Base-by-base conservation (phyloP, 2,888 invertebrate genomes). In the Acleris sparsana region DNA sequence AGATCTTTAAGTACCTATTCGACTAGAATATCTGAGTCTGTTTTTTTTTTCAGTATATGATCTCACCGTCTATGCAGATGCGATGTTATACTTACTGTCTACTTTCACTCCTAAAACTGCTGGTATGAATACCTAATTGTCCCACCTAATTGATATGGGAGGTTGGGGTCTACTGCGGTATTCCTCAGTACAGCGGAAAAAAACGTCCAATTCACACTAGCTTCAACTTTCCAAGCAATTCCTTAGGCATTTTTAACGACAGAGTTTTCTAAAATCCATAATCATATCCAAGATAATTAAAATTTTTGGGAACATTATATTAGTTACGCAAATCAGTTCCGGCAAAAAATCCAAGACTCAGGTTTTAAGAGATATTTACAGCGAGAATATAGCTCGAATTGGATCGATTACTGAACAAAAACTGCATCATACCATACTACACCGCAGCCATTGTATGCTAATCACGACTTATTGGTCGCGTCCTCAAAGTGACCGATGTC, bases 31-130 rank as follows among this genome's bases (percentile, higher is more conserved):
- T 66, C 61, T 66, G 61, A 46, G 46, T 57, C 56, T 52, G 56
- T 17, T 57, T 49, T 58, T 61, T 57, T 60, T 58, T 66, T 66
- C 46, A 53, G 71, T 73, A 73, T 73, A 73, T 73, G 49, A 60
- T 80, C 82, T 82, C 76, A 83, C 80, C 82, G 76, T 77, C 71
- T 74, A 75, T 43, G 75, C 72, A 75, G 77, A 77, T 79, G 73
- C 76, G 58, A 53, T 51, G 64, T 46, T 73, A 72, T 74, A 82
- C 81, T 80, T 83, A 85, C 86, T 85, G 80, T 83, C 82, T 85
- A 85, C 80, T 82, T 84, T 85, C 84, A 80, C 83, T 82, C 77
- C 73, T 81, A 82, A 76, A 77, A 76, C 73, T 71, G 78, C 73
- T 70, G 75, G 55, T 60, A 67, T 60, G 44, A 53, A 63, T 76